phyloP scores from a whole-genome alignment of 2,888 invertebrate species.

The Limnephilus rhombicus region DNA sequence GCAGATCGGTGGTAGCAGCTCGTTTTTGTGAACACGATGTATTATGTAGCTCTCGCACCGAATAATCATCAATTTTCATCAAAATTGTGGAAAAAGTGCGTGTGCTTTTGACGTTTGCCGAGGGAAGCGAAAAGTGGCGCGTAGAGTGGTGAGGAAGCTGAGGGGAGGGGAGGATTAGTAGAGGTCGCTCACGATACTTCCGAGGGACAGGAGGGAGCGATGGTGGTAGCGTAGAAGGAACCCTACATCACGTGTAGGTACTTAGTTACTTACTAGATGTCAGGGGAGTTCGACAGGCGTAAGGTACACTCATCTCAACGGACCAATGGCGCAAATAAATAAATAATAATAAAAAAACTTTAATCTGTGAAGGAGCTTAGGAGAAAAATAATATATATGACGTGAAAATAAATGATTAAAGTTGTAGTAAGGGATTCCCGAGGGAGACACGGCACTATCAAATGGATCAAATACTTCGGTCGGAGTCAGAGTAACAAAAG shows the following conservation, averaged over 20 bases:
- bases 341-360: not conserved
- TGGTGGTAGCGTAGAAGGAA: not conserved
- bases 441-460: too few species aligned
- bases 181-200: not conserved
- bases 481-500: too few species aligned
- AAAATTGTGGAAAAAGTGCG: not conserved
- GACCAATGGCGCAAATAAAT: not conserved
- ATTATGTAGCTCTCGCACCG: not conserved
- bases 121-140: not conserved
- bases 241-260: not conserved
- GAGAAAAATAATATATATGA: too few species aligned
- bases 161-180: not conserved
- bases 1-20: not conserved
- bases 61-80: conserved; percentile 1
- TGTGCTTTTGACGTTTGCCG: not conserved
- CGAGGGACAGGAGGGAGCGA: not conserved
- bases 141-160: not conserved
- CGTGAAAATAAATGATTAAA: too few species aligned
- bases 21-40: not conserved
- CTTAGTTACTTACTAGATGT: not conserved
- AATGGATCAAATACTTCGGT: too few species aligned
- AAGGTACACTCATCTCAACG: not conserved
- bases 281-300: not conserved
- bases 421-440: too few species aligned
- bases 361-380: too few species aligned